Percentiles rank a stretch among this genome's conserved stretches.
Conservation (phyloP, 2,888 invertebrate species). For the Crematogaster levior region DNA sequence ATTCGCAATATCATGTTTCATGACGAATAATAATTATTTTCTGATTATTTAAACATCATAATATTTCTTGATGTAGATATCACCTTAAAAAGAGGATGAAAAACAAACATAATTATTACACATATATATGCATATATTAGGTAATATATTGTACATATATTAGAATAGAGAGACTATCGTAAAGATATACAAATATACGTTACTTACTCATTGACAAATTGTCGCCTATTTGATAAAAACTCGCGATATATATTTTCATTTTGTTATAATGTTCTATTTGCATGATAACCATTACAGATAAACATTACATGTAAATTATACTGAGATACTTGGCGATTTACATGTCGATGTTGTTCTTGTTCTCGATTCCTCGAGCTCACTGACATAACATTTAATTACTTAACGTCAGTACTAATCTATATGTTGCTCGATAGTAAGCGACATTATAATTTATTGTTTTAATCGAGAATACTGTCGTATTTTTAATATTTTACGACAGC, state of each 20-base stretch:
- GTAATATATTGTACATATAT: background rate
- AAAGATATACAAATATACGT: constrained; percentile 1
- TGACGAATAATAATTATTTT: background rate
- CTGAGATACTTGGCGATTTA: background rate
- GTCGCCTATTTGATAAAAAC: background rate
- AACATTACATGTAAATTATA: background rate
- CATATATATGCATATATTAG: too few relatives aligned
- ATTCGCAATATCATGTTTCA: background rate
- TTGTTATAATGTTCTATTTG: background rate
- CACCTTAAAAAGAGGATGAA: background rate
- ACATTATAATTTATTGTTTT: constrained; percentile 38
- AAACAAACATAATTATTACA: too few relatives aligned
- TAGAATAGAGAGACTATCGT: background rate
- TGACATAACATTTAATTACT: constrained; percentile 37
- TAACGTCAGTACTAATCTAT: constrained; percentile 56
- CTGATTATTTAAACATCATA: background rate
- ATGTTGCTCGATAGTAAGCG: constrained; percentile 53
- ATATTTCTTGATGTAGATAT: background rate
- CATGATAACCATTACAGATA: too few relatives aligned
- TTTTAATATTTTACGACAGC: background rate
- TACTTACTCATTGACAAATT: constrained; percentile 9
- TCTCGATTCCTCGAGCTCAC: background rate
- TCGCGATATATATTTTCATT: background rate
- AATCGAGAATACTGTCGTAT: constrained; percentile 9
- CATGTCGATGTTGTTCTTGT: background rate